A percentile compares a stretch with the other conserved stretches of the same genome.
These are phyloP conservation scores for Elachura formosa DNA, from an alignment of 2,113 vertebrate genomes.

Conservation along the genomic window DNA sequence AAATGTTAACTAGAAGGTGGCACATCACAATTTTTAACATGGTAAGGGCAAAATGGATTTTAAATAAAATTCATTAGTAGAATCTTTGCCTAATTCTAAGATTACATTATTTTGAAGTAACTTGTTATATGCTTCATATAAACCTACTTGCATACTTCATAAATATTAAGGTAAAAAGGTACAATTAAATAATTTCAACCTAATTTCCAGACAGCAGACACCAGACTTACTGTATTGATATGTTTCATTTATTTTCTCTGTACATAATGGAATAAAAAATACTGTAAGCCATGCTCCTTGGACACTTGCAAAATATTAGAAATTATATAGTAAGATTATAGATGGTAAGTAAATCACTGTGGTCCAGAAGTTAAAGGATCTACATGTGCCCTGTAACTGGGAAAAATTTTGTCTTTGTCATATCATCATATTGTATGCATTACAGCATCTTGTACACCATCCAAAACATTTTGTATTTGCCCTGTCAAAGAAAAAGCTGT, in stretches of 20 bases:
- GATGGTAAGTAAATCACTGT: not conserved
- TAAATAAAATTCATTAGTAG: not conserved
- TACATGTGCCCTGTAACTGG: not conserved
- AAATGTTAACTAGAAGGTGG: not conserved
- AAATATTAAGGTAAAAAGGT: not conserved
- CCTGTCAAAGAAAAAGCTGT: not conserved
- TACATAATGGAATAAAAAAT: not conserved
- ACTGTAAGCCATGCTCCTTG: not conserved
- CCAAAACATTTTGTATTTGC: slow-evolving; percentile 13
- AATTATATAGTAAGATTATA: not conserved
- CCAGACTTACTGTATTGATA: not conserved
- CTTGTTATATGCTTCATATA: not conserved
- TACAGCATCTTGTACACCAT: not conserved
- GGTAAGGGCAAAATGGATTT: not conserved
- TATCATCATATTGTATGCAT: not conserved
- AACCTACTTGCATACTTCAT: not conserved
- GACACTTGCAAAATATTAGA: not conserved
- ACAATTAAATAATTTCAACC: not conserved
- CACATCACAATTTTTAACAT: not conserved
- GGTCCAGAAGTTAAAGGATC: not conserved
- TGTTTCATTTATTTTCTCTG: not conserved
- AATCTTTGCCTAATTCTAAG: not conserved
- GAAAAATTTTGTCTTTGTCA: not conserved
- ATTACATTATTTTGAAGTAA: not conserved
- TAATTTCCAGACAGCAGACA: not conserved